These are phyloP conservation scores for Drosophila santomea DNA, from an alignment of 1,140 invertebrate species.

Conservation along the genomic window DNA sequence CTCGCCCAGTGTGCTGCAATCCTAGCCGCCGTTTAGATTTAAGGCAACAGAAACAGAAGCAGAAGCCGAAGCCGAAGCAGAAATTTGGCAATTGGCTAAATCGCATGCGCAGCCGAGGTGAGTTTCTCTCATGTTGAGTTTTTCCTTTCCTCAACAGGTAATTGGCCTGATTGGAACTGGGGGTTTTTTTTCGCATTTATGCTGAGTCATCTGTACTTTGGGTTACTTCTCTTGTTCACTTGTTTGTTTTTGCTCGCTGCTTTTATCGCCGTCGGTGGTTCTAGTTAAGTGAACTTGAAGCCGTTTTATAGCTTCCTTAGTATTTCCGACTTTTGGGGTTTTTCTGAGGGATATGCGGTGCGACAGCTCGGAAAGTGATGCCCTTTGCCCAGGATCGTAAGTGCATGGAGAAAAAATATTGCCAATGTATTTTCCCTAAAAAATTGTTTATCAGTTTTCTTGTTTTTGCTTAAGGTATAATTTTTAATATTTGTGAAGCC, in stretches of 20 bases:
- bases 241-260: conserved; percentile 7
- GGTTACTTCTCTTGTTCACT: conserved; percentile 21
- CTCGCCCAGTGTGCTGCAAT: conserved; percentile 42
- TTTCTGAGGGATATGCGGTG: conserved; percentile 57
- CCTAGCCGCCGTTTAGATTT: conserved; percentile 45
- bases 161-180: conserved; percentile 11
- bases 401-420: not conserved
- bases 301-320: conserved; percentile 43
- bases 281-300: conserved; percentile 48
- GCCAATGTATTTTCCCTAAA: too few relatives aligned
- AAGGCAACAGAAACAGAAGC: conserved; percentile 2
- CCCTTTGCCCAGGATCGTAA: conserved; percentile 2
- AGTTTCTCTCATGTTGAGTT: conserved; percentile 44
- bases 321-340: conserved; percentile 52
- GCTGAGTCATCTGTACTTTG: conserved; percentile 44
- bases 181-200: conserved; percentile 47
- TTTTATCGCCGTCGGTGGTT: conserved; percentile 34
- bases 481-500: not conserved
- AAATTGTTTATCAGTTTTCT: too few relatives aligned
- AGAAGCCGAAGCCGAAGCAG: not conserved
- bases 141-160: conserved; percentile 20
- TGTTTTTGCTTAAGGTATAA: not conserved
- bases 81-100: conserved; percentile 57
- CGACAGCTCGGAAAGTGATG: conserved; percentile 34
- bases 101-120: conserved; percentile 19